Evolutionary conservation across 2,888 invertebrate species (phyloP), one percentile per base, ranked within the genome.

Genomic region (Agapostemon virescens): DNA sequence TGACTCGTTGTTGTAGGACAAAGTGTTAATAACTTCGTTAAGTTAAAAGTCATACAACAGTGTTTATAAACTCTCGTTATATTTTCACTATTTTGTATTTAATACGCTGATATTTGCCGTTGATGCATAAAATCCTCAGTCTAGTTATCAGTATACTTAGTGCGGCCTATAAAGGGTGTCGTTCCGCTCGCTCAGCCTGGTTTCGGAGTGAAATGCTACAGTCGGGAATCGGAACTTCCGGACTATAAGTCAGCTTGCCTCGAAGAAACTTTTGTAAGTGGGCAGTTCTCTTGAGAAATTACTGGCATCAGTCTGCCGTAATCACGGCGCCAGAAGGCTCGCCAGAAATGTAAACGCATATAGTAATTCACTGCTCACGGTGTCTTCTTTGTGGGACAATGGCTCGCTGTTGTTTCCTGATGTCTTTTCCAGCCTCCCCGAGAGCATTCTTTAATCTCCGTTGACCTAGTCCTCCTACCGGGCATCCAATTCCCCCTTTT

Each of bases 261-360:
- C 73, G 84, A 84, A 84, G 86, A 86, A 89, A 89, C 84, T 88
- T 89, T 79, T 74, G 79, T 81, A 84, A 85, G 85, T 85, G 84
- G 82, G 85, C 86, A 87, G 86, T 89, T 90, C 87, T 84, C 81
- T 67, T 85, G 88, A 89, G 88, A 89, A 89, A 90, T 89, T 83
- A 87, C 86, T 81, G 74, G 79, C 89, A 89, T 90, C 87, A 85
- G 87, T 89, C 89, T 86, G 83, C 85, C 88, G 87, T 90, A 90
- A 90, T 89, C 88, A 88, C 86, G 83, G 85, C 82, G 69, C 85
- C 71, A 73, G 69, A 72, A 69, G 79, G 76, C 78, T 77, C 69
- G 78, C 77, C 83, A 80, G 85, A 86, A 80, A 85, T 86, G 83
- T 85, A 86, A 86, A 86, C 85, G 81, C 80, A 72, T 78, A 81